Evolutionary conservation across 2,113 vertebrate genomes (phyloP), one percentile per base, ranked within the genome.

Genomic region (Aegypius monachus): DNA sequence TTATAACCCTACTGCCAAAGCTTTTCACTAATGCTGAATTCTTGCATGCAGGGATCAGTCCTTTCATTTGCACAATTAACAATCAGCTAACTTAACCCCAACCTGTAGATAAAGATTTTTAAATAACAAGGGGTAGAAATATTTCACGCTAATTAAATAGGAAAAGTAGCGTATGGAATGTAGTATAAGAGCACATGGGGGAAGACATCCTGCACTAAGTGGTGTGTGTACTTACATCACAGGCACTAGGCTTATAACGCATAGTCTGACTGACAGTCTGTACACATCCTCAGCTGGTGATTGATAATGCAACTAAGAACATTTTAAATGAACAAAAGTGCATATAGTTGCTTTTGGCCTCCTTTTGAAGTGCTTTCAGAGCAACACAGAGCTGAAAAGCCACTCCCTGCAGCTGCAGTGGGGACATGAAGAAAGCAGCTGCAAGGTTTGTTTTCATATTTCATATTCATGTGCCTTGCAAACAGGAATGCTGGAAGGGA

Each of bases 331-430:
- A 97, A 87, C 94, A 78, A 84, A 97, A 97, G 93, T 94, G 92
- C 93, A 73, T 77, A 16, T 50, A 34, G 83, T 80, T 96, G 78
- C 96, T 93, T 93, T 92, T 91, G 95, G 91, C 74, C 59, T 93
- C 86, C 96, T 98, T 86, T 95, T 97, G 97, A 98, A 98, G 97
- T 97, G 95, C 96, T 98, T 98, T 97, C 98, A 98, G 93, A 96
- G 94, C 90, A 96, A 93, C 42, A 15, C 26, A 55, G 93, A 96
- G 94, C 95, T 95, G 93, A 65, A 80, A 95, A 97, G 83, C 90
- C 88, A 58, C 92, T 98, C 93, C 88, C 87, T 95, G 96, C 98
- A 98, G 97, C 97, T 98, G 98, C 86, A 77, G 81, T 29, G 45
- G 95, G 91, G 91, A 94, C 86, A 61, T 16, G 73, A 93, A 21